Evolutionary conservation across 2,888 invertebrate genomes (phyloP).

Genomic region (Choristoneura rosaceana): DNA sequence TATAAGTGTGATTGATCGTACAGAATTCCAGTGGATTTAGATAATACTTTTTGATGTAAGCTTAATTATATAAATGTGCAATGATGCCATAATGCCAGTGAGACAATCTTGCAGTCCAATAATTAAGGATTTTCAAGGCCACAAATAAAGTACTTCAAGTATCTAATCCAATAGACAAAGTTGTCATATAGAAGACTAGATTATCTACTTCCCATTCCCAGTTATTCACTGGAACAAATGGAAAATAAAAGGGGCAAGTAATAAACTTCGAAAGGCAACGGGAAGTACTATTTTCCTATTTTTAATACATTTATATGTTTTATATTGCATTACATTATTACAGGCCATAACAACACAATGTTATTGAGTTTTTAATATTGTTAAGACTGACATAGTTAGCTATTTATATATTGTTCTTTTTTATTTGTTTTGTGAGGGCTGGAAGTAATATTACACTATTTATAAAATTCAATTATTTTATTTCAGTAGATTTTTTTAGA

Average conservation of each 20-base stretch:
- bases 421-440: constrained; percentile 44
- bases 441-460: constrained; percentile 41
- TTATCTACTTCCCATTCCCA: too few relatives aligned
- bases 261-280: too few relatives aligned
- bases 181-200: too few relatives aligned
- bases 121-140: not conserved
- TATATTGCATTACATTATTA: constrained; percentile 38
- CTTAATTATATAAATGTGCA: constrained; percentile 9
- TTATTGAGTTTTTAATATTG: constrained; percentile 49
- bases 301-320: constrained; percentile 58
- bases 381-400: constrained; percentile 66
- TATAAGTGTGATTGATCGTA: not conserved
- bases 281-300: constrained; percentile 44
- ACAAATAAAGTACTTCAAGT: not conserved
- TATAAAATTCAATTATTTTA: constrained; percentile 30
- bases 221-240: too few relatives aligned
- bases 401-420: constrained; percentile 55
- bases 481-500: constrained; percentile 12
- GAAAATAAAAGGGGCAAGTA: too few relatives aligned
- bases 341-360: constrained; percentile 20
- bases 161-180: not conserved
- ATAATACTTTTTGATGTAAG: not conserved
- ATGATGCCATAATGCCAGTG: constrained; percentile 10
- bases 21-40: not conserved
- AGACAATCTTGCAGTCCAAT: not conserved